Conservation (phyloP, 2,113 vertebrate genomes). For the Stictonetta naevosa region DNA sequence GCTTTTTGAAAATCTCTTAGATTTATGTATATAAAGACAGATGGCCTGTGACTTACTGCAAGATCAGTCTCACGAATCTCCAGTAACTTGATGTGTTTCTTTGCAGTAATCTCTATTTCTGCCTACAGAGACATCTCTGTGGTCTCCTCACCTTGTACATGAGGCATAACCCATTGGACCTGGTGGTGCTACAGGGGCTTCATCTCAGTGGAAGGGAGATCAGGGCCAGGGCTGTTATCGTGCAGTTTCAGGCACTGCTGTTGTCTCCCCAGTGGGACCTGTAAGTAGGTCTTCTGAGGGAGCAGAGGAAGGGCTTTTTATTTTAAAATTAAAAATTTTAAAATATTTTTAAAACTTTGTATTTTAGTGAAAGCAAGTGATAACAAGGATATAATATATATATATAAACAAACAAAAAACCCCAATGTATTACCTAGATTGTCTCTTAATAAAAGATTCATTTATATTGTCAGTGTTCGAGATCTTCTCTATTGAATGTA, state of each 20-base stretch:
- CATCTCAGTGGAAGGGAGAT: background rate
- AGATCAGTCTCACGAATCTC: background rate
- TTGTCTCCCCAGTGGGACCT: background rate
- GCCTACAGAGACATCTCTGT: background rate
- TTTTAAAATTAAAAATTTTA: no score
- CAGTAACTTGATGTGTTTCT: background rate
- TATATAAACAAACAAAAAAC: no score
- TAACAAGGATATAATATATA: background rate
- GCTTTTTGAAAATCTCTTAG: background rate
- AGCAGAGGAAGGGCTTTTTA: background rate
- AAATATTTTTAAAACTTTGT: background rate
- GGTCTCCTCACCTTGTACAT: rapidly evolving
- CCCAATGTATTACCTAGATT: background rate
- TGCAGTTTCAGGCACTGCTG: background rate
- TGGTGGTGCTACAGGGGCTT: background rate
- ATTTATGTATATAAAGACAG: background rate
- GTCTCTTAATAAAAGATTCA: background rate
- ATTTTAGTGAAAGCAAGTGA: background rate
- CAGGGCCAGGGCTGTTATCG: background rate
- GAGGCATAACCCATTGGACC: background rate
- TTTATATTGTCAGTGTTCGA: background rate
- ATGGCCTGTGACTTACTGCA: background rate
- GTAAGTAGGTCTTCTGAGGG: background rate
- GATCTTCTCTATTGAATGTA: background rate
- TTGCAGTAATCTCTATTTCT: background rate